Conservation (phyloP, 2,113 vertebrate genomes). For the Colaptes auratus region DNA sequence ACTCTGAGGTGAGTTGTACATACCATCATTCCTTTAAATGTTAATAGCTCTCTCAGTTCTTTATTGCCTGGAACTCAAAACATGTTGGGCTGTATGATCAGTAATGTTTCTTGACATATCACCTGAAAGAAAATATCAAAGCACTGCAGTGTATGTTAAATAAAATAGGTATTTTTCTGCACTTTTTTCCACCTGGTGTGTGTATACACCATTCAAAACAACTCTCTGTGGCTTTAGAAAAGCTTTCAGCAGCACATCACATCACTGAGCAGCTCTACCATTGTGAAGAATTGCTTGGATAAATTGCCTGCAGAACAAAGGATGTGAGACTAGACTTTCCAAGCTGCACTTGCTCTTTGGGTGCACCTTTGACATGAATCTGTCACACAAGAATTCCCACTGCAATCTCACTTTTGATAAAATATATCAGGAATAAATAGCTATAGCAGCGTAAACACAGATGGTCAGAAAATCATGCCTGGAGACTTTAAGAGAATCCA, state of each 20-base stretch:
- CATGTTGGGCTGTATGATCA: background rate
- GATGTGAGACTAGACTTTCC: background rate
- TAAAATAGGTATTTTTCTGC: background rate
- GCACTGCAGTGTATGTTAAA: rapidly evolving
- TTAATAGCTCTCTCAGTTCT: background rate
- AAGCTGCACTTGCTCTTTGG: background rate
- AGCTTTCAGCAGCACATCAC: background rate
- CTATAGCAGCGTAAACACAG: rapidly evolving
- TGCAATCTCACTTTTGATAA: background rate
- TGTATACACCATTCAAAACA: background rate
- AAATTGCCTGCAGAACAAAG: background rate
- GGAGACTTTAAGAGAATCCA: background rate
- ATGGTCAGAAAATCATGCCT: background rate
- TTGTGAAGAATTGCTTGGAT: background rate
- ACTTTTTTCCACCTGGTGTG: background rate
- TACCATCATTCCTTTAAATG: background rate
- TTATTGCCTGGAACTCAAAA: background rate
- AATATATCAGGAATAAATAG: rapidly evolving
- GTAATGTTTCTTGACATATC: background rate
- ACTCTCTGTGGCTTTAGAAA: background rate
- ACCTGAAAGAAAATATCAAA: background rate
- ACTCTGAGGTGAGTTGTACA: background rate
- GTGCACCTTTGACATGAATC: background rate
- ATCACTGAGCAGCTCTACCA: background rate
- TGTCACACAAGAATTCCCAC: background rate